Evolutionary conservation across 2,888 invertebrate genomes (phyloP).

Genomic region (Trileptium ribeirensis): DNA sequence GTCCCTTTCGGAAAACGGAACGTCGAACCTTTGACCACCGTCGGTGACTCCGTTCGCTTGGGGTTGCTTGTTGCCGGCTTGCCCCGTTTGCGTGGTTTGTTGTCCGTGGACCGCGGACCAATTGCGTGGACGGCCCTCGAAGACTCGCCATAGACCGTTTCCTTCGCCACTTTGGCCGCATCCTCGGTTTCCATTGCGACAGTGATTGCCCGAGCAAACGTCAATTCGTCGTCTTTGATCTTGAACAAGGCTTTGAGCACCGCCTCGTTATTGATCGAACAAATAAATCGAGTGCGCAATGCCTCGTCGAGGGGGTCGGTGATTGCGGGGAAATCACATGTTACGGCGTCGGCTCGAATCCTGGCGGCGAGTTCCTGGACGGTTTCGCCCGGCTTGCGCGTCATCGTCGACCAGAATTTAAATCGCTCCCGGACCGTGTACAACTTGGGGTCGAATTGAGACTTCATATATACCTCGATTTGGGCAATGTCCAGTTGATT

Average conservation of each 20-base stretch:
- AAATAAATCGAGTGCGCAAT: not conserved
- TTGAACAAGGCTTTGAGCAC: not conserved
- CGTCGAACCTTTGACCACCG: too few species aligned
- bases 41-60: not conserved
- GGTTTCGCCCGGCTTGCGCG: not conserved
- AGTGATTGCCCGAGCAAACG: not conserved
- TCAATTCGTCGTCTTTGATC: not conserved
- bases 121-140: not conserved
- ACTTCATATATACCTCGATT: not conserved
- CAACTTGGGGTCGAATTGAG: not conserved
- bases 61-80: not conserved
- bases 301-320: not conserved
- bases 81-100: not conserved
- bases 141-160: not conserved
- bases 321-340: not conserved
- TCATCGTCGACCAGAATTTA: too few species aligned
- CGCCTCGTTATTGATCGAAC: not conserved
- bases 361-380: not conserved
- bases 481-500: not conserved
- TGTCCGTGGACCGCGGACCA: not conserved
- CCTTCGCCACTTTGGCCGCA: not conserved
- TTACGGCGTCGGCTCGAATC: not conserved
- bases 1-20: not conserved
- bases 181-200: not conserved
- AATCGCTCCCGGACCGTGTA: too few species aligned